phyloP scores from a whole-genome alignment of 64 coral and sea anemone species.

The Montipora cactus region DNA sequence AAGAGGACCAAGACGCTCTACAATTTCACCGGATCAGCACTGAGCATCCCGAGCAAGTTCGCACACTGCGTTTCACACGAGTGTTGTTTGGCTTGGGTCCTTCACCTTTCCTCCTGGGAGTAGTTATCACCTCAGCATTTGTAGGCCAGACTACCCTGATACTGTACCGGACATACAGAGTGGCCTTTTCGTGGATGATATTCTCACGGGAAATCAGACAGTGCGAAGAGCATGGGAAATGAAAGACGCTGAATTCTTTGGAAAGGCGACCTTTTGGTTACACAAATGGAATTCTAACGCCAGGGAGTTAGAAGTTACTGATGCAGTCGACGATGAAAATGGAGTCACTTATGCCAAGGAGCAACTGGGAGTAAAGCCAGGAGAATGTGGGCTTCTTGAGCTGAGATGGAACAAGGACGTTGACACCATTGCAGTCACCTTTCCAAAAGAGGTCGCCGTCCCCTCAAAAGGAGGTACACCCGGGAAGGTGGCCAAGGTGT shows the following conservation, averaged over 20 bases:
- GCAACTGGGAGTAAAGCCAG: not conserved
- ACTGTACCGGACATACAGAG: not conserved
- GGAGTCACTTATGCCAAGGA: no score
- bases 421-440: no score
- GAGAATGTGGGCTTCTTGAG: not conserved
- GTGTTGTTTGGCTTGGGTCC: not conserved
- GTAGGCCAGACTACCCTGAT: not conserved
- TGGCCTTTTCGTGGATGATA: not conserved
- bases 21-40: not conserved
- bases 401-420: not conserved
- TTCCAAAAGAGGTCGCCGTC: no score
- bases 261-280: not conserved
- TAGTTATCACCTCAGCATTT: not conserved
- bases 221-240: not conserved
- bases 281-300: not conserved
- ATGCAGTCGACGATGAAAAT: no score
- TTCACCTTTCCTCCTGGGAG: not conserved
- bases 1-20: conserved; percentile 16
- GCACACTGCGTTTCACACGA: not conserved
- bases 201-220: not conserved
- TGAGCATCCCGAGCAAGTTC: not conserved
- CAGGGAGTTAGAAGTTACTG: no score
- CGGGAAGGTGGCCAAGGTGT: not conserved
- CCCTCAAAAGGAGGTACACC: no score
- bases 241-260: not conserved